Evolutionary conservation across 2,888 invertebrate genomes (phyloP), one percentile per base, ranked within the genome.

Genomic region (Anarsia innoxiella): DNA sequence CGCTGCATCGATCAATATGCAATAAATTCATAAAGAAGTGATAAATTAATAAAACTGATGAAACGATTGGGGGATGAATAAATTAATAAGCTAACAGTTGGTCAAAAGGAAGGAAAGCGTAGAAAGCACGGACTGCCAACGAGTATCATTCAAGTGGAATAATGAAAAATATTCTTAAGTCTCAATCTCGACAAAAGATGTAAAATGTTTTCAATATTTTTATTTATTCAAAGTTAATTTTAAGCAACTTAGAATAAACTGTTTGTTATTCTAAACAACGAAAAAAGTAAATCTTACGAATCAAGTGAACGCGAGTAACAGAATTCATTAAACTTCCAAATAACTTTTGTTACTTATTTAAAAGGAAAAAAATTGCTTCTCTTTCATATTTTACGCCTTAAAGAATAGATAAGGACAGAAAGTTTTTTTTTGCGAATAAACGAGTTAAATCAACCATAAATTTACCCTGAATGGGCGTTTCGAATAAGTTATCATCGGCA

Each of bases 381-480:
- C 14, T 33, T 33, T 33, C 25, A 25, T 33, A 25, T 33, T 33
- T 33, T 14, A 33, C 12, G 14, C 15, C 26, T 33, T 25, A n/a
- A 12, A 26, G 33, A 15, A 26, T 26, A 33, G 33, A 33, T 33
- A 33, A 33, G 33, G 15, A 26, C 11, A 15, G 33, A 25, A 28
- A 35, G 58, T 66, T 66, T 64, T 64, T 64, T 66, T 56, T 49
- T 59, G 46, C n/a, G 59, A 62, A 67, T 62, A 71, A 74, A 72
- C 68, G 73, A 71, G 75, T 75, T 73, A 73, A 76, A 68, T 75
- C 69, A 66, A 62, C 74, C 71, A 75, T 76, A 78, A 76, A 76
- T 76, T 71, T 56, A 50, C 51, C 52, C 55, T 51, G 65, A 69
- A 76, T 74, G 70, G 72, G 70, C 62, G 67, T 62, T 60, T 58